phyloP scores from a whole-genome alignment of 2,888 invertebrate species.

The Dusona sp. region DNA sequence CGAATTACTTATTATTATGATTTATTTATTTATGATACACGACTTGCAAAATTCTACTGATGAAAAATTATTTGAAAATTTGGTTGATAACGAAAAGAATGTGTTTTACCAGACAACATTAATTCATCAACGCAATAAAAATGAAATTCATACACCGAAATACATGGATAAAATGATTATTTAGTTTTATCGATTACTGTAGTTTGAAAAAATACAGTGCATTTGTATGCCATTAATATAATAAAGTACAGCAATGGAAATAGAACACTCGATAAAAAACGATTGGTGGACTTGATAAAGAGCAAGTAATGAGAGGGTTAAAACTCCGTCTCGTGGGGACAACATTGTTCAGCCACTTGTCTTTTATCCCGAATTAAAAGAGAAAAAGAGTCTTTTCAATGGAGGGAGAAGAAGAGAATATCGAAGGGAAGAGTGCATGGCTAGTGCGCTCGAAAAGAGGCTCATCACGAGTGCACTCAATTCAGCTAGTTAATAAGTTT shows the following conservation, averaged over 20 bases:
- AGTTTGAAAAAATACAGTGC: background rate
- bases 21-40: background rate
- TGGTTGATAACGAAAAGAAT: no score
- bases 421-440: background rate
- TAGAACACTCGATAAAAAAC: background rate
- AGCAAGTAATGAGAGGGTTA: background rate
- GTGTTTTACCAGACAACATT: no score
- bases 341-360: slow-evolving; percentile 14
- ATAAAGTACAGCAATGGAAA: background rate
- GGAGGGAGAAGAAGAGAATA: slow-evolving; percentile 7
- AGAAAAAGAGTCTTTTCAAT: background rate
- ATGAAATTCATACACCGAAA: background rate
- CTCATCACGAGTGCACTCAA: slow-evolving; percentile 48
- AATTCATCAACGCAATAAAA: background rate
- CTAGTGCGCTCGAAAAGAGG: slow-evolving; percentile 25
- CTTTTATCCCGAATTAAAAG: background rate
- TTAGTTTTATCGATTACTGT: background rate
- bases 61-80: no score
- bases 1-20: background rate
- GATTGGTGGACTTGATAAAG: background rate
- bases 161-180: background rate
- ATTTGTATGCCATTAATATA: background rate
- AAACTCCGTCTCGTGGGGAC: background rate
- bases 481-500: slow-evolving; percentile 46
- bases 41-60: background rate